These are phyloP conservation scores for Psococerastis gibbosa DNA, from an alignment of 2,888 invertebrate species.

Conservation along the genomic window DNA sequence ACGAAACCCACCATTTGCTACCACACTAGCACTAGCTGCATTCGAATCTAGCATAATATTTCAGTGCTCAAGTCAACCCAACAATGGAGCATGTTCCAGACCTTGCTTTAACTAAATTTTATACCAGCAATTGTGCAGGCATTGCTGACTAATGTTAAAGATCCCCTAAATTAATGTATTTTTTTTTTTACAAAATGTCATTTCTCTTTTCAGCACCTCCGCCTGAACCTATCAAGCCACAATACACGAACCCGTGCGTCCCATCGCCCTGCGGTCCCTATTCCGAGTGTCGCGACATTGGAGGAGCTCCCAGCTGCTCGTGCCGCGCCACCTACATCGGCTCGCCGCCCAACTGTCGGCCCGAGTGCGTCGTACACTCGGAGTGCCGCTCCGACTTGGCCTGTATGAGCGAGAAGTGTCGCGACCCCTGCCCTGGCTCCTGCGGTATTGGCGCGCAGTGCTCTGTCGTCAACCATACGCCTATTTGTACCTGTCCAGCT, in stretches of 20 bases:
- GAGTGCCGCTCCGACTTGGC: constrained; percentile 34
- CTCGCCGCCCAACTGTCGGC: constrained; percentile 47
- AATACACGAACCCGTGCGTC: constrained; percentile 38
- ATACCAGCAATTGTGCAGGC: too few relatives aligned
- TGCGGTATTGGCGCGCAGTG: constrained; percentile 27
- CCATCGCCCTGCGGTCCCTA: constrained; percentile 52
- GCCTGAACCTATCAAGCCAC: constrained; percentile 21
- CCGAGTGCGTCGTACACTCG: constrained; percentile 47
- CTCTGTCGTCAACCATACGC: constrained; percentile 22
- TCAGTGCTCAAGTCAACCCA: too few relatives aligned
- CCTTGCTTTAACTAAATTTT: too few relatives aligned
- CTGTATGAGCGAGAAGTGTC: constrained; percentile 30
- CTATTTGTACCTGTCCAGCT: constrained; percentile 26
- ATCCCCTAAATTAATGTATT: background rate
- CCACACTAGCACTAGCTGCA: too few relatives aligned
- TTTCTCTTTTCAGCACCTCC: constrained; percentile 17
- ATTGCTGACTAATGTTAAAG: too few relatives aligned
- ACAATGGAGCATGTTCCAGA: too few relatives aligned
- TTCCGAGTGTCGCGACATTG: constrained; percentile 33
- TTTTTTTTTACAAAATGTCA: background rate
- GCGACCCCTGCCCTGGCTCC: constrained; percentile 30
- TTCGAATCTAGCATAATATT: too few relatives aligned
- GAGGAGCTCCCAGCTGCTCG: constrained; percentile 30
- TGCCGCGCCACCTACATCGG: constrained; percentile 46
- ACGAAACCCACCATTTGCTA: too few relatives aligned